Base-by-base conservation (phyloP, 2,797 vertebrate species). In the Gastrophryne carolinensis region DNA sequence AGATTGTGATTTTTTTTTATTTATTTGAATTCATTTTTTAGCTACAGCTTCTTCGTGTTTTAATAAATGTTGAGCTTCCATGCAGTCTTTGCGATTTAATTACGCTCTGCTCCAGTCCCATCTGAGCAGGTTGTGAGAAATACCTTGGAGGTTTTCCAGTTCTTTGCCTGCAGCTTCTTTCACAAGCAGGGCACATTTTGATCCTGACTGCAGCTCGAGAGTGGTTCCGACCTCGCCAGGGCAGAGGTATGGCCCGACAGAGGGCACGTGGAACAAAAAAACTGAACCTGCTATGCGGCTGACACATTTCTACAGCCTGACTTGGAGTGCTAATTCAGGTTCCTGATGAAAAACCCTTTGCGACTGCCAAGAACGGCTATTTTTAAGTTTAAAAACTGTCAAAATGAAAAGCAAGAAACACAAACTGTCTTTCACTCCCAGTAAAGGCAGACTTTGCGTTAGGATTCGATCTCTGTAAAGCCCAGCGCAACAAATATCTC, bases 141-240 rank as follows among this genome's bases (percentile, higher is more conserved):
- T 67, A 58, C 63, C 62, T 75, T 67, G 63, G 72, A 67, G 63
- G 63, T 41, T 75, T 58, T 75, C 63, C 63, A 75, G 72, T 66
- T 75, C 72, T 37, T 26, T 67, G 53, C 72, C 72, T 67, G 63
- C 52, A 47, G 72, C 63, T n/a, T 37, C 53, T 58, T 49, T 66
- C 53, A 56, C 52, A 47, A 47, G 61, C 61, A 30, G 29, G 62
- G 53, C 63, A 75, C 54, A 67, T 67, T 67, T 39, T 50, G 41
- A 74, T 57, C 62, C 35, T 27, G 49, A 29, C 49, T 23, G 2
- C 35, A 54, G 23, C 58, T 30, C n/a, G 29, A 47, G 53, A 32
- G 21, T 44, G 41, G 71, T 27, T 17, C 44, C n/a, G 30, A 37
- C 19, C 56, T 30, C 11, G 32, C 44, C 70, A 29, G 12, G 29